Evolutionary conservation across 2,113 vertebrate species (phyloP).

Genomic region (Dermatemys mawii): DNA sequence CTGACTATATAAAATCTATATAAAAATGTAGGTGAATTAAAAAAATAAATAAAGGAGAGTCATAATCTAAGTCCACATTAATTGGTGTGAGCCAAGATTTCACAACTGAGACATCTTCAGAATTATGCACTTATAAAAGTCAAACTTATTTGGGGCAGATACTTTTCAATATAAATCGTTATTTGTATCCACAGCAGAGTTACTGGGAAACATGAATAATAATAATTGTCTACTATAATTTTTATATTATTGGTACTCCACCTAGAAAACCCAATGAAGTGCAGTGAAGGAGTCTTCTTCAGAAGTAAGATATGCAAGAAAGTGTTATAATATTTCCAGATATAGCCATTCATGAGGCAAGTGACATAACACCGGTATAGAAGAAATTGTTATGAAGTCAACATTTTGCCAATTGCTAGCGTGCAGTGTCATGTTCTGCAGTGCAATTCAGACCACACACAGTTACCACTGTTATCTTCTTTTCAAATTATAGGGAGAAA

Average conservation of each 20-base stretch:
- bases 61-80: neutral
- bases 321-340: neutral
- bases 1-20: accelerated
- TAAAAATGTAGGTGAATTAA: neutral
- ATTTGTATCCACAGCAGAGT: neutral
- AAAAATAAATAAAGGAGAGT: slow-evolving; percentile 1
- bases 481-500: neutral
- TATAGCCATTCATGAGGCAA: neutral
- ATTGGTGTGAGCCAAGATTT: neutral
- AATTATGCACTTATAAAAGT: neutral
- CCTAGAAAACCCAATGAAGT: neutral
- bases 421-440: neutral
- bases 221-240: slow-evolving; percentile 22
- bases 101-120: neutral
- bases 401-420: neutral
- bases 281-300: neutral
- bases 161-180: neutral
- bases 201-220: neutral
- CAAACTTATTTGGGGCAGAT: neutral
- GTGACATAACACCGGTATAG: neutral
- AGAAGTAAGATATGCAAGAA: neutral
- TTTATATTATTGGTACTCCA: neutral
- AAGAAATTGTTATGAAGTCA: neutral
- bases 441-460: neutral
- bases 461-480: neutral